Conservation (phyloP, 2,888 invertebrate genomes). For the Chouioia cunea region DNA sequence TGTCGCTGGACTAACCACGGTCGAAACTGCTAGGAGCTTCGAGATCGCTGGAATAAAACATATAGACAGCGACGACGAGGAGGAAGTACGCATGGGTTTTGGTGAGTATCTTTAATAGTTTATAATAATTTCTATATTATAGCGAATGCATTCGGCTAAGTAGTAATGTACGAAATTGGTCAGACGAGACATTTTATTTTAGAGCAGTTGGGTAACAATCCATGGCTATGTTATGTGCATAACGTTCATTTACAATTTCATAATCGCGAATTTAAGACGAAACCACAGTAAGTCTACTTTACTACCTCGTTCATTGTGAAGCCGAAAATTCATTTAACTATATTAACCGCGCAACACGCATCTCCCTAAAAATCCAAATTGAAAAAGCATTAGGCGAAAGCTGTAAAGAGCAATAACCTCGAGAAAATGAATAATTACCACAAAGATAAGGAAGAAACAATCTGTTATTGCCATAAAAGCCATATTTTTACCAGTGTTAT, state of each 20-base stretch:
- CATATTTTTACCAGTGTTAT: conserved; percentile 15
- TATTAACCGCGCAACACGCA: too few species aligned
- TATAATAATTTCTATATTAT: not conserved
- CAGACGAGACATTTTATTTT: not conserved
- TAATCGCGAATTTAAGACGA: too few species aligned
- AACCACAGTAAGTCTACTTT: too few species aligned
- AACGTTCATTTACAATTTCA: too few species aligned
- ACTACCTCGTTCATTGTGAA: not conserved
- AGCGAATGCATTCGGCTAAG: conserved; percentile 10
- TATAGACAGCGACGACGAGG: conserved; percentile 81
- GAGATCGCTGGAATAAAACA: conserved; percentile 79
- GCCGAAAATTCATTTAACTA: not conserved
- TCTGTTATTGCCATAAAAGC: conserved; percentile 27
- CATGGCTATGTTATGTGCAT: too few species aligned
- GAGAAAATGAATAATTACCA: conserved; percentile 48
- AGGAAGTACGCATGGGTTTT: conserved; percentile 70
- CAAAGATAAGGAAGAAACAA: too few species aligned
- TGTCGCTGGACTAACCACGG: conserved; percentile 45
- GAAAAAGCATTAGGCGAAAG: not conserved
- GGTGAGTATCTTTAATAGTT: conserved; percentile 61
- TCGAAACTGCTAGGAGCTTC: conserved; percentile 70
- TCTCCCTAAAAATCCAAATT: too few species aligned
- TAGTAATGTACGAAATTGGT: not conserved
- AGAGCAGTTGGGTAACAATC: too few species aligned
- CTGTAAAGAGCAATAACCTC: not conserved